Percentiles rank a stretch among this genome's conserved stretches.
phyloP scores from a whole-genome alignment of 2,888 invertebrate genomes.

The Neocrepidodera transversa region DNA sequence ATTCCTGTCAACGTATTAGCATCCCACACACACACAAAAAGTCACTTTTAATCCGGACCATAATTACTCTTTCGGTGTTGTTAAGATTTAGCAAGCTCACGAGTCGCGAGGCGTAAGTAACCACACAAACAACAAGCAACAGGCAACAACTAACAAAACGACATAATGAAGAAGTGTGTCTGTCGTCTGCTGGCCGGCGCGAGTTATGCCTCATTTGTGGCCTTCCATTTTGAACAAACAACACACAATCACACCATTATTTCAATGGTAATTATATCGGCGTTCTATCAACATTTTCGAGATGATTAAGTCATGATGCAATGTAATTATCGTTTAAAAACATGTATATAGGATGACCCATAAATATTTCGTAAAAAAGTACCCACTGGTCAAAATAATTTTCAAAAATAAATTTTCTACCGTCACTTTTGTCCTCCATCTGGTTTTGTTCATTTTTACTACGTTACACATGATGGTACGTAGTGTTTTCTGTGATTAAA shows the following conservation, averaged over 20 bases:
- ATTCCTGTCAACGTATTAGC: not conserved
- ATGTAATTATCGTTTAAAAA: no score
- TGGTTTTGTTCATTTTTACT: no score
- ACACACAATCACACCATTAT: not conserved
- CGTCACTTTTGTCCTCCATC: no score
- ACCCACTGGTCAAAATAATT: no score
- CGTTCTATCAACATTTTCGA: no score
- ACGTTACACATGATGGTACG: no score
- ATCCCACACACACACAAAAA: not conserved
- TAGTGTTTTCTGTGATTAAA: no score
- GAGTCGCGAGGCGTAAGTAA: not conserved
- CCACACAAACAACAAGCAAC: not conserved
- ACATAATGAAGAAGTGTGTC: constrained; percentile 3
- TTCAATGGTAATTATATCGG: not conserved
- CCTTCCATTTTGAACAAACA: not conserved
- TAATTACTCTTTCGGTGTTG: not conserved
- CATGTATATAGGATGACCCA: no score
- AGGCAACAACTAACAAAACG: not conserved
- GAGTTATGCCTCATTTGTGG: not conserved
- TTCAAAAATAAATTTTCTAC: no score
- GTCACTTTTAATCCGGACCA: not conserved
- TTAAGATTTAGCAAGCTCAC: not conserved
- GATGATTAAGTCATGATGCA: no score
- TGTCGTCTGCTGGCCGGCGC: not conserved
- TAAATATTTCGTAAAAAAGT: no score